Evolutionary conservation across 2,113 vertebrate species (phyloP), one percentile per base, ranked within the genome.

Genomic region (Brienomyrus longianalis): DNA sequence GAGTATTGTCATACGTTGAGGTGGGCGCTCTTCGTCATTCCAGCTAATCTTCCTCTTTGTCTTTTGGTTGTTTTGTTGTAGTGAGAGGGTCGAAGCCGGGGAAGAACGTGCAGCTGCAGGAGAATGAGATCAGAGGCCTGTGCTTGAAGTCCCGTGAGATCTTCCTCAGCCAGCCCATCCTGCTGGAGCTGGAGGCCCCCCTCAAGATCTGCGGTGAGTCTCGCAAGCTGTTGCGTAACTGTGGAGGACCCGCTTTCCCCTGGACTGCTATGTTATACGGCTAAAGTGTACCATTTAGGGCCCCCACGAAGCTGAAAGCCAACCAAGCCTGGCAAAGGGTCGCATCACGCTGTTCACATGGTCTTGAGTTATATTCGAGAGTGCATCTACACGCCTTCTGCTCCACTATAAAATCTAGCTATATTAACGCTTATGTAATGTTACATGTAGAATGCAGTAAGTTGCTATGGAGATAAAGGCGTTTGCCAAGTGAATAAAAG

Each of bases 1-100:
- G 47, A 85, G 23, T 85, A 48, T 84, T 21, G 83, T 85, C 47
- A 27, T 86, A 17, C 35, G 8, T 27, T 66, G 31, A 83, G 35
- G 80, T 19, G 17, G 23, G 5, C 17, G 3, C 21, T 54, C 15
- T 51, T 86, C 9, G 4, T n/a, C 15, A 27, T 80, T 43, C 3
- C n/a, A 35, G 50, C 47, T n/a, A 48, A 84, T 4, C 83, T 48
- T 13, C 83, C 45, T 45, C 5, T 86, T 52, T 31, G n/a, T 21
- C n/a, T 86, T 51, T 88, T 94, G 87, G 91, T 31, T 74, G n/a
- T 94, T 94, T 88, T 94, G 91, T n/a, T 70, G n/a, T 93, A 97
- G 97, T 97, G 92, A 95, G 97, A 93, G 97, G 97, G 52, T 97
- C 97, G 87, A 97, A 97, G 94, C 97, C 97, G 70, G 97, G 97